These are phyloP conservation scores for Steinernema scapterisci DNA, from an alignment of 2,888 invertebrate species.

Conservation along the genomic window DNA sequence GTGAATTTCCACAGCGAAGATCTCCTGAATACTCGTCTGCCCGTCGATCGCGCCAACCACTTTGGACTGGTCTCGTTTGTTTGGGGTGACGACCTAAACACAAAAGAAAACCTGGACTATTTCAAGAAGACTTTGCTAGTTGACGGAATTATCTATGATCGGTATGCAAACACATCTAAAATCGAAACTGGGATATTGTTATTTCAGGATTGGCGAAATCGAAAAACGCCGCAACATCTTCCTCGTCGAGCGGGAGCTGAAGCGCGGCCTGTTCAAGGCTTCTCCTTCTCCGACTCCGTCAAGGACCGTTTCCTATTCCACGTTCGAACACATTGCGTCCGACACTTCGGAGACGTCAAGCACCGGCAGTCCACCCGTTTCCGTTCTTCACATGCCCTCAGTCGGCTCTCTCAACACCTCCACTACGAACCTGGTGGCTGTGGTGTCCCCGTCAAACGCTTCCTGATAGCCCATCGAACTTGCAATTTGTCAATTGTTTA, in stretches of 20 bases:
- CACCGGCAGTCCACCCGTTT: background rate
- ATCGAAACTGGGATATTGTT: background rate
- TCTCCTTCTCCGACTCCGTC: conserved; percentile 21
- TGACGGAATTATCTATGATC: conserved; percentile 95
- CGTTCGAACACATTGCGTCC: background rate
- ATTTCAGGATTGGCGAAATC: conserved; percentile 61
- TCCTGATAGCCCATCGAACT: too few species aligned
- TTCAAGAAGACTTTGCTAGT: conserved; percentile 88
- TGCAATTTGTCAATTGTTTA: too few species aligned
- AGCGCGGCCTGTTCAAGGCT: conserved; percentile 46
- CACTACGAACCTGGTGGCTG: background rate
- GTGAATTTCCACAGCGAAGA: conserved; percentile 92
- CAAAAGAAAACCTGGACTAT: conserved; percentile 79
- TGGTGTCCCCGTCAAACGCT: background rate
- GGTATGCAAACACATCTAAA: conserved; percentile 69
- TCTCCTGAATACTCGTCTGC: conserved; percentile 76
- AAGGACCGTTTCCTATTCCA: background rate
- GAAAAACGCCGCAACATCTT: conserved; percentile 61
- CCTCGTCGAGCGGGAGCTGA: conserved; percentile 62
- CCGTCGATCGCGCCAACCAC: conserved; percentile 74
- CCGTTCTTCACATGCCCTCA: conserved; percentile 18
- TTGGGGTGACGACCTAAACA: conserved; percentile 85
- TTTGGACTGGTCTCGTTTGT: conserved; percentile 87
- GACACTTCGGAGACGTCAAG: background rate
- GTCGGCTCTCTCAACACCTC: background rate